A percentile compares a stretch with the other conserved stretches of the same genome.
phyloP scores from a whole-genome alignment of 1,140 invertebrate species.

The Rhyacophila brunnea region DNA sequence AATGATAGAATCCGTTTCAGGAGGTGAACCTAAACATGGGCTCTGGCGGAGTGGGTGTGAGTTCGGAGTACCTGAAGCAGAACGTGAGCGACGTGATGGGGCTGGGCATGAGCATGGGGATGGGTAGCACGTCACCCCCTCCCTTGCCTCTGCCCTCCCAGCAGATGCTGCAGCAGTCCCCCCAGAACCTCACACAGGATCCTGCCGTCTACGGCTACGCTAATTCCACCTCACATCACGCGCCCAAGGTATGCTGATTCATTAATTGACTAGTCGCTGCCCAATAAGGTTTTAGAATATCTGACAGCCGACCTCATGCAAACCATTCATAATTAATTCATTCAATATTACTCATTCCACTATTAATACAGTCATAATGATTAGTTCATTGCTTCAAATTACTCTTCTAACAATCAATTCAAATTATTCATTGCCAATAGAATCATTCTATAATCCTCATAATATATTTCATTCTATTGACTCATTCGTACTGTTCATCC shows the following conservation, averaged over 20 bases:
- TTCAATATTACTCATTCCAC: too few species aligned
- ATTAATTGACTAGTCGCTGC: too few species aligned
- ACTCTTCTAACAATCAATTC: too few species aligned
- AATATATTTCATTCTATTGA: too few species aligned
- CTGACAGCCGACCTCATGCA: too few species aligned
- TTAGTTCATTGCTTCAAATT: too few species aligned
- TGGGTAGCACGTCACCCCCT: background rate
- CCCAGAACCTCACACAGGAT: constrained; percentile 24
- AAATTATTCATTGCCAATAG: background rate
- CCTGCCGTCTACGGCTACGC: constrained; percentile 32
- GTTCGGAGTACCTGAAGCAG: constrained; percentile 4
- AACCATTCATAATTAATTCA: too few species aligned
- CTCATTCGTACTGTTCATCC: too few species aligned
- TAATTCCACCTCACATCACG: constrained; percentile 25
- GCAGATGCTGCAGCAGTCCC: background rate
- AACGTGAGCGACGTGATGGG: constrained; percentile 1
- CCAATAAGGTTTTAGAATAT: too few species aligned
- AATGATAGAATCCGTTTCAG: background rate
- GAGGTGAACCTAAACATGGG: background rate
- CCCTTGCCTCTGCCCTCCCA: background rate
- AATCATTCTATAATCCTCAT: too few species aligned
- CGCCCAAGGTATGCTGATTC: constrained; percentile 23
- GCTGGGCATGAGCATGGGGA: background rate
- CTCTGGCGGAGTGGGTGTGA: background rate
- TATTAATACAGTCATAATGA: too few species aligned